Percentiles rank a stretch among this genome's conserved stretches.
phyloP scores from a whole-genome alignment of 2,113 vertebrate genomes.

The Nettapus auritus region DNA sequence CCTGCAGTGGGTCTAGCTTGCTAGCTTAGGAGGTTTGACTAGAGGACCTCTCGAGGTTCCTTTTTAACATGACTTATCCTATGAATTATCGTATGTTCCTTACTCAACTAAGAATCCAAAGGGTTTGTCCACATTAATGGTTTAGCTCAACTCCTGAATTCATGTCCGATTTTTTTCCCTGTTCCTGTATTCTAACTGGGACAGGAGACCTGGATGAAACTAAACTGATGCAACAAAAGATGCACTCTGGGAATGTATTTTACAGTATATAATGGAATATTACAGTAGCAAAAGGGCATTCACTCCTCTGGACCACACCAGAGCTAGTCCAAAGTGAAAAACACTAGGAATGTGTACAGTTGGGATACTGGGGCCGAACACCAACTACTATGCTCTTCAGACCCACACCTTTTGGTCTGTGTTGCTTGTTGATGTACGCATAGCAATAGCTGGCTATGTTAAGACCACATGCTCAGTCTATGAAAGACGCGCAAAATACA shows the following conservation, averaged over 20 bases:
- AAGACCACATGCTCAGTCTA: not conserved
- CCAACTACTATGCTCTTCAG: not conserved
- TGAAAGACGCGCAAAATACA: not conserved
- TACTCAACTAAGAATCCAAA: not conserved
- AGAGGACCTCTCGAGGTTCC: not conserved
- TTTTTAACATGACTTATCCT: not conserved
- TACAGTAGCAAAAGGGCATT: not conserved
- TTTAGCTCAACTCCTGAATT: not conserved
- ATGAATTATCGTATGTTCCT: not conserved
- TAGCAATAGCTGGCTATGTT: not conserved
- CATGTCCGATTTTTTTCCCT: not conserved
- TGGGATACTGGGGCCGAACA: not conserved
- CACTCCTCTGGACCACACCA: fast-evolving
- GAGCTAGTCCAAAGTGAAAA: not conserved
- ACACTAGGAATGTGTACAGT: fast-evolving
- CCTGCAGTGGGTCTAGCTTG: not conserved
- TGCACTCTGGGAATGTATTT: not conserved
- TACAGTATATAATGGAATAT: not conserved
- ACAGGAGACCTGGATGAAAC: not conserved
- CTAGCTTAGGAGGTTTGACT: not conserved
- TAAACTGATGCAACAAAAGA: not conserved
- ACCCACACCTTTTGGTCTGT: not conserved
- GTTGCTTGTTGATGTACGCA: not conserved
- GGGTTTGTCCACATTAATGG: fast-evolving
- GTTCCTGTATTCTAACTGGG: not conserved